These are phyloP conservation scores for Strigamia transsilvanica DNA, from an alignment of 2,888 invertebrate species.

Conservation along the genomic window DNA sequence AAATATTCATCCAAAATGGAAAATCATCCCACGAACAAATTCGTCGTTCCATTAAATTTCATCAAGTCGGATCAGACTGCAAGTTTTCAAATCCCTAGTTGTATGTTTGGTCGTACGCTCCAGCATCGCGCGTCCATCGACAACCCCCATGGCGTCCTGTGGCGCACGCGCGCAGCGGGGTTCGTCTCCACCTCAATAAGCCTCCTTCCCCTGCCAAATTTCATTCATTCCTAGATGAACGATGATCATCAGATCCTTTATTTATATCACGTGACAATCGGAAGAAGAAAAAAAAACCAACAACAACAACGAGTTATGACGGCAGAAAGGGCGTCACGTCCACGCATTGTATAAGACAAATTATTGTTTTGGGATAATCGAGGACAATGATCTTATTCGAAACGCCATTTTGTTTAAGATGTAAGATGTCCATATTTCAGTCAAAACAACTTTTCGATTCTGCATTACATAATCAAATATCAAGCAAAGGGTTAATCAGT, in stretches of 20 bases:
- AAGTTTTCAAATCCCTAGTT: neutral
- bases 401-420: neutral
- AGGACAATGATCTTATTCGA: conserved; percentile 9
- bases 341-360: conserved; percentile 36
- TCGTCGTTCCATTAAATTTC: neutral
- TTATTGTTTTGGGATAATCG: neutral
- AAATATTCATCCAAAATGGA: neutral
- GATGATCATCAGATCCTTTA: conserved; percentile 43
- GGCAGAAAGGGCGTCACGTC: conserved; percentile 26
- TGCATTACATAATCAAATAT: neutral
- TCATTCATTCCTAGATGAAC: conserved; percentile 52
- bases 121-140: conserved; percentile 35
- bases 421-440: conserved; percentile 10
- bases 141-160: conserved; percentile 28
- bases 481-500: conserved; percentile 24
- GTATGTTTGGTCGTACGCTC: conserved; percentile 7
- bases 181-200: conserved; percentile 40
- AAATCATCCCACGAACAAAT: neutral
- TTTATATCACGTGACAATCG: conserved; percentile 34
- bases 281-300: conserved; percentile 1
- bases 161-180: conserved; percentile 53
- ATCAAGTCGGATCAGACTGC: neutral
- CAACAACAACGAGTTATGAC: conserved; percentile 19
- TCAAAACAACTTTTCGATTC: neutral
- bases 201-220: conserved; percentile 44